phyloP scores from a whole-genome alignment of 2,113 vertebrate genomes.

The Atlantisia rogersi region DNA sequence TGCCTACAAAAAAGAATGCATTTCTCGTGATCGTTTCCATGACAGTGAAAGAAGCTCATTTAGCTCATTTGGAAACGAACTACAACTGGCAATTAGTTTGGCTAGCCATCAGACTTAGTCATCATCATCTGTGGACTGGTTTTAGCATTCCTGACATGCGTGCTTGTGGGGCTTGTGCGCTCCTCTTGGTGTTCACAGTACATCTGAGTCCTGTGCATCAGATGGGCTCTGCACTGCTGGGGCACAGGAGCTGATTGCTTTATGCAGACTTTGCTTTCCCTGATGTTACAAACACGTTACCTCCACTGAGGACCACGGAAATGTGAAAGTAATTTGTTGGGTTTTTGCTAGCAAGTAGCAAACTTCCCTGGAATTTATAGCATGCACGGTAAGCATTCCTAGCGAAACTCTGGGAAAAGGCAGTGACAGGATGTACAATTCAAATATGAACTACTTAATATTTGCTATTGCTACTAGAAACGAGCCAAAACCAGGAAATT shows the following conservation, averaged over 20 bases:
- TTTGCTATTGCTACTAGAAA: conserved; percentile 23
- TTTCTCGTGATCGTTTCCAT: conserved; percentile 2
- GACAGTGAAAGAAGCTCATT: neutral
- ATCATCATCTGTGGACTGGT: neutral
- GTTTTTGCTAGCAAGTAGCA: neutral
- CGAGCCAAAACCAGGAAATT: neutral
- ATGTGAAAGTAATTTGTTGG: neutral
- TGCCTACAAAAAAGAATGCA: neutral
- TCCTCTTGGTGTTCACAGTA: neutral
- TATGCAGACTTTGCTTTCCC: neutral
- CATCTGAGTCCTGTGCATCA: neutral
- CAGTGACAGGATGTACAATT: neutral
- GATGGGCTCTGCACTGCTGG: neutral
- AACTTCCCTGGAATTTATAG: conserved; percentile 41
- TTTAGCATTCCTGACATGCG: neutral
- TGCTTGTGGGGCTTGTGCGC: neutral
- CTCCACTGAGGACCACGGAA: neutral
- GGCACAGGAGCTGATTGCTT: neutral
- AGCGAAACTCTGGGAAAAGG: neutral
- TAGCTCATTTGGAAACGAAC: neutral
- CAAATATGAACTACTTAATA: neutral
- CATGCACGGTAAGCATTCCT: conserved; percentile 29
- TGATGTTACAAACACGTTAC: neutral
- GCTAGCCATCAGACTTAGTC: neutral
- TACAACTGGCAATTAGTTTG: neutral